A percentile compares a stretch with the other conserved stretches of the same genome.
These are phyloP conservation scores for Notechis scutatus DNA, from an alignment of 2,113 vertebrate species.

Conservation along the genomic window DNA sequence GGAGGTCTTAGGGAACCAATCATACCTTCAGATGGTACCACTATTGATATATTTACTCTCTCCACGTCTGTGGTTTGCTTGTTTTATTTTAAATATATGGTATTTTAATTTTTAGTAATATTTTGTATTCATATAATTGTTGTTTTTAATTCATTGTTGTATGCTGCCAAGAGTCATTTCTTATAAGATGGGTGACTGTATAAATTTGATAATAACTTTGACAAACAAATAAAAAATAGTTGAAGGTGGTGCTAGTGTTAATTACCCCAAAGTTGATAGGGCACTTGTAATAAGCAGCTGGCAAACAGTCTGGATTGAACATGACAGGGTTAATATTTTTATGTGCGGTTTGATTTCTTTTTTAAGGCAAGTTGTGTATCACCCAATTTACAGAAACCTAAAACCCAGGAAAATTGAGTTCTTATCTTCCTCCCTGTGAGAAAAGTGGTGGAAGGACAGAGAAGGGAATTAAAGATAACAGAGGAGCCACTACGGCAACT, in stretches of 20 bases:
- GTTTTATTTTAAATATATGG: too few species aligned
- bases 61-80: too few species aligned
- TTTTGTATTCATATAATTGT: too few species aligned
- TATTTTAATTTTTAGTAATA: too few species aligned
- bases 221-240: not conserved
- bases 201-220: too few species aligned
- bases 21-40: too few species aligned
- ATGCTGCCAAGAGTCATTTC: too few species aligned
- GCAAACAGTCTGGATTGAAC: not conserved
- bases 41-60: too few species aligned
- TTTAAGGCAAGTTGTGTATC: not conserved
- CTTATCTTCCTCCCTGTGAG: not conserved
- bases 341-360: not conserved
- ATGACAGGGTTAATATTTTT: not conserved
- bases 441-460: not conserved
- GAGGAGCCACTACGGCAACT: not conserved
- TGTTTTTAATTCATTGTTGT: too few species aligned
- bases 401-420: not conserved
- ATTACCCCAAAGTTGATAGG: not conserved
- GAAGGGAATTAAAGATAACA: not conserved
- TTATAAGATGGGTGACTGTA: too few species aligned
- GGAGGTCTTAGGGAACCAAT: too few species aligned
- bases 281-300: not conserved
- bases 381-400: not conserved
- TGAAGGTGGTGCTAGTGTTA: not conserved